Percentiles rank a stretch among this genome's conserved stretches.
Conservation (phyloP, 2,113 vertebrate genomes). For the Apeltes quadracus region DNA sequence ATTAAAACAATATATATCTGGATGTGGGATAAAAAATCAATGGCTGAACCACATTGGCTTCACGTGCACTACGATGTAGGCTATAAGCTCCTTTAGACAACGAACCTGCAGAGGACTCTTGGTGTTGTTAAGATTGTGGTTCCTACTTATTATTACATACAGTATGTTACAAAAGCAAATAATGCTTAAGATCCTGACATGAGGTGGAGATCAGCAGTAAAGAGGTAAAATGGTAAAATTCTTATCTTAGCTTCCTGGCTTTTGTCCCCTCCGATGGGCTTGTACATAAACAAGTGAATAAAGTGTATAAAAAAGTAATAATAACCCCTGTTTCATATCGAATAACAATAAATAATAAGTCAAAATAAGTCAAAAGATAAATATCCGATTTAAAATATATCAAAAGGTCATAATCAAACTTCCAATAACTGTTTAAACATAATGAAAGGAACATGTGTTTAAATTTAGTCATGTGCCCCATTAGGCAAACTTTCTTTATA, state of each 20-base stretch:
- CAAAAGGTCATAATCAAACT: neutral
- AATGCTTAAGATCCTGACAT: neutral
- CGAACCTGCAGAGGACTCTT: no score
- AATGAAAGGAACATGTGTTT: neutral
- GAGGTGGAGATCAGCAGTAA: neutral
- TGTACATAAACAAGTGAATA: neutral
- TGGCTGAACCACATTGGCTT: neutral
- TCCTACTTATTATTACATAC: neutral
- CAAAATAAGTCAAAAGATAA: no score
- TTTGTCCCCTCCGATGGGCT: neutral
- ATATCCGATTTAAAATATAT: neutral
- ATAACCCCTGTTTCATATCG: neutral
- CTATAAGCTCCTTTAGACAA: neutral
- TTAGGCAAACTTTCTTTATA: neutral
- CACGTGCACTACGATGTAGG: neutral
- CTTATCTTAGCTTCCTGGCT: neutral
- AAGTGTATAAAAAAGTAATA: neutral
- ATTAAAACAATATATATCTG: no score
- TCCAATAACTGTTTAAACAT: neutral
- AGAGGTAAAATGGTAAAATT: neutral
- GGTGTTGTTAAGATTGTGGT: neutral
- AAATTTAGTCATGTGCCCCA: no score
- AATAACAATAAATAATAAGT: neutral
- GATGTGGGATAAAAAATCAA: neutral
- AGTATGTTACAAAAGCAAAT: no score